Conservation (phyloP, 2,113 vertebrate species). For the Gopherus evgoodei region DNA sequence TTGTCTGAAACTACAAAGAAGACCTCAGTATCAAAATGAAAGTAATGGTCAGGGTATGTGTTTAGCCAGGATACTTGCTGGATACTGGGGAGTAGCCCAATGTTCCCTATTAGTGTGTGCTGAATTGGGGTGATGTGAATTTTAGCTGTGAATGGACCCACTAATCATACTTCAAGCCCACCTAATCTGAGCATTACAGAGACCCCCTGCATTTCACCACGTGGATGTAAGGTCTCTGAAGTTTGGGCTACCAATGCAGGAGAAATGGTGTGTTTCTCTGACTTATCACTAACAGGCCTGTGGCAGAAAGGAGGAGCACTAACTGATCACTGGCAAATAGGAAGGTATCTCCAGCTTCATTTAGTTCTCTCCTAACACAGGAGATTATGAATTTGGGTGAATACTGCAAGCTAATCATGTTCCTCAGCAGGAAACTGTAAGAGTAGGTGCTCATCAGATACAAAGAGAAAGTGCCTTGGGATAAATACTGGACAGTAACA, state of each 20-base stretch:
- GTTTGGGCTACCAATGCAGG: background rate
- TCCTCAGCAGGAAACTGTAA: background rate
- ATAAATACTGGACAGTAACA: background rate
- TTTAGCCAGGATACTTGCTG: background rate
- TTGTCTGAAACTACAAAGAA: background rate
- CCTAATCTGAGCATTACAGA: background rate
- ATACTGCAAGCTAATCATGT: accelerated
- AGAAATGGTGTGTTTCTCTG: background rate
- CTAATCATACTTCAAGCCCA: accelerated
- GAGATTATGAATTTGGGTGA: accelerated
- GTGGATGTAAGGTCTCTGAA: background rate
- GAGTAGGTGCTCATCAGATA: background rate
- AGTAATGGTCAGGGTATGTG: background rate
- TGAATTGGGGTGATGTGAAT: background rate
- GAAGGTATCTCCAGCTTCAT: background rate
- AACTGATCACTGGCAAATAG: background rate
- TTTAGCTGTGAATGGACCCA: background rate
- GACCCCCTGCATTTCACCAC: background rate
- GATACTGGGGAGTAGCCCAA: background rate
- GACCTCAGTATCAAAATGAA: background rate
- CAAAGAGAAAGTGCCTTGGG: background rate
- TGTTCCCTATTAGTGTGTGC: background rate
- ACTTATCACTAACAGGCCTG: background rate
- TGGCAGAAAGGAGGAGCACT: background rate
- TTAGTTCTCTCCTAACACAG: background rate